Evolutionary conservation across 2,113 vertebrate species (phyloP).

Genomic region (Cyrtonyx montezumae): DNA sequence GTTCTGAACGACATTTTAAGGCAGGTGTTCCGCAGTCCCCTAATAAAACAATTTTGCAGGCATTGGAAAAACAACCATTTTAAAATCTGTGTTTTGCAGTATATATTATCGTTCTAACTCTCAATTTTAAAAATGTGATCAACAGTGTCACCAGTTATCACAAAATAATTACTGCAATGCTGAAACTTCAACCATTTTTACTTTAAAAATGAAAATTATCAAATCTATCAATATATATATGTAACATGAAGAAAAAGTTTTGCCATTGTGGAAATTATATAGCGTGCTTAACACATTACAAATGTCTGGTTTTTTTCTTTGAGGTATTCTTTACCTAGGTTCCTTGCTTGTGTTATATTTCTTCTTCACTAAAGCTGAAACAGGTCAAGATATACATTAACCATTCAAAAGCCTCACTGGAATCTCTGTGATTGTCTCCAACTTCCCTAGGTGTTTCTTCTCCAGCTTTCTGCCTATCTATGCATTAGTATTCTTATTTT

Average conservation of each 20-base stretch:
- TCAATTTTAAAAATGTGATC: slow-evolving; percentile 78
- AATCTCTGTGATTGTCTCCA: slow-evolving; percentile 47
- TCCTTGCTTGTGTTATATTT: slow-evolving; percentile 60
- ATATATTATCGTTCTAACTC: slow-evolving; percentile 79
- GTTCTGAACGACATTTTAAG: slow-evolving; percentile 99
- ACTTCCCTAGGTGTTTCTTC: slow-evolving; percentile 29
- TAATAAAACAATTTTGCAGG: slow-evolving; percentile 99
- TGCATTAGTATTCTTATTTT: not conserved
- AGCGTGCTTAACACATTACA: not conserved
- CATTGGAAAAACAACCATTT: slow-evolving; percentile 96
- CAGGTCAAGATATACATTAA: slow-evolving; percentile 18
- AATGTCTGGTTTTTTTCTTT: slow-evolving; percentile 29
- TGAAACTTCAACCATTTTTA: slow-evolving; percentile 61
- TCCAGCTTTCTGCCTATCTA: not conserved
- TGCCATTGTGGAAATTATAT: not conserved
- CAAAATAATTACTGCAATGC: slow-evolving; percentile 19
- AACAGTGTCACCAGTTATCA: slow-evolving; percentile 63
- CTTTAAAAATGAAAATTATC: slow-evolving; percentile 61
- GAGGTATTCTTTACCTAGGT: slow-evolving; percentile 40
- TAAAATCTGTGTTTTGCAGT: slow-evolving; percentile 83
- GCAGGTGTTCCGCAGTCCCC: slow-evolving; percentile 98
- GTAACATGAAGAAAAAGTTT: slow-evolving; percentile 43
- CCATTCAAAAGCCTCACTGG: slow-evolving; percentile 62
- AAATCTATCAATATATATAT: not conserved
- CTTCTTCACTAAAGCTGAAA: slow-evolving; percentile 54